These are phyloP conservation scores for Gavia stellata DNA, from an alignment of 2,113 vertebrate genomes.

Conservation along the genomic window DNA sequence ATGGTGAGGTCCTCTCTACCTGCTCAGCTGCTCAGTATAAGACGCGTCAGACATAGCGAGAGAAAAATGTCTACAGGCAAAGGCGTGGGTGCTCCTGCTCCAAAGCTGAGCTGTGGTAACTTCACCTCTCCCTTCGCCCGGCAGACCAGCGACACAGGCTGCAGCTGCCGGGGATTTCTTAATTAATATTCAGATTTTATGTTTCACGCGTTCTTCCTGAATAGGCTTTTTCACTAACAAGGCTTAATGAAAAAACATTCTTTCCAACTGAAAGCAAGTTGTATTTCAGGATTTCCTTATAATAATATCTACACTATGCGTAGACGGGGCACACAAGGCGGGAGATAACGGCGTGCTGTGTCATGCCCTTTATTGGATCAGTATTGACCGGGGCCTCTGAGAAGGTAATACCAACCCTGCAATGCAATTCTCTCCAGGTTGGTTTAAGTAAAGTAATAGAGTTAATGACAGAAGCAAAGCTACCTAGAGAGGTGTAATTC, in stretches of 20 bases:
- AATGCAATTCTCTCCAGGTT: conserved; percentile 24
- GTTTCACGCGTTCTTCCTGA: background rate
- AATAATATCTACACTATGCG: fast-evolving
- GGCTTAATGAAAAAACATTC: background rate
- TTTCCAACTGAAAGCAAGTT: background rate
- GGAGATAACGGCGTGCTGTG: background rate
- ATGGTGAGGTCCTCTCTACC: background rate
- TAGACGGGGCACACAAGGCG: fast-evolving
- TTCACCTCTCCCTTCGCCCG: background rate
- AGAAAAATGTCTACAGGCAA: background rate
- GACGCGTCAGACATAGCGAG: fast-evolving
- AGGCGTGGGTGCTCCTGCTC: background rate
- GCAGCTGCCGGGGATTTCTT: background rate
- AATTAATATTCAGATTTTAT: background rate
- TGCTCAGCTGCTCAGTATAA: background rate
- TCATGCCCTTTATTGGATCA: background rate
- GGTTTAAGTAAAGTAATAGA: conserved; percentile 68
- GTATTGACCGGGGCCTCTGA: background rate
- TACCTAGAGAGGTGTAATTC: conserved; percentile 70
- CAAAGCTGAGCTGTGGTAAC: background rate
- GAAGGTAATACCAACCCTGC: conserved; percentile 25
- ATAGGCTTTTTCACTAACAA: background rate
- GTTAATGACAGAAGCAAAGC: conserved; percentile 70
- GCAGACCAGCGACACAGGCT: background rate
- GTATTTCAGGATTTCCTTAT: background rate